Evolutionary conservation across 2,888 invertebrate species (phyloP).

Genomic region (Luperina testacea): DNA sequence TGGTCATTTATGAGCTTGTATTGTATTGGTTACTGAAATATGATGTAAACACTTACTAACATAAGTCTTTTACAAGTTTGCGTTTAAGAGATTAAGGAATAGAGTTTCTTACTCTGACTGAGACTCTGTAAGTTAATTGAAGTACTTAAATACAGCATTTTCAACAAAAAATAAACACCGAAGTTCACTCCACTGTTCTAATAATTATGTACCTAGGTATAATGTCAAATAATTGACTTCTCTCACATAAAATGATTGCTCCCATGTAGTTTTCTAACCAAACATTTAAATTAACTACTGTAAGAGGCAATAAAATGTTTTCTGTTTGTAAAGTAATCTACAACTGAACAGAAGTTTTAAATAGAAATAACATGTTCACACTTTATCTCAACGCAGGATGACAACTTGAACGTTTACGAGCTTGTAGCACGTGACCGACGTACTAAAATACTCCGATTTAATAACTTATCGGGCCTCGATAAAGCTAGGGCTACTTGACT

Average conservation of each 20-base stretch:
- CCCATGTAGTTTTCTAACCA: background rate
- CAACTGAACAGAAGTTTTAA: constrained; percentile 32
- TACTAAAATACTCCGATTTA: constrained; percentile 52
- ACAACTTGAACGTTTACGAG: constrained; percentile 61
- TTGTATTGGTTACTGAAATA: background rate
- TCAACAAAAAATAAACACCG: background rate
- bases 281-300: background rate
- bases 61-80: background rate
- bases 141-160: no score
- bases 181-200: background rate
- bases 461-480: constrained; percentile 33
- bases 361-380: constrained; percentile 50
- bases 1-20: background rate
- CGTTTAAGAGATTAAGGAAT: background rate
- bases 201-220: no score
- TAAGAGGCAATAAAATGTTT: background rate
- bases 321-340: constrained; percentile 19
- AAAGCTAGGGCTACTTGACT: constrained; percentile 35
- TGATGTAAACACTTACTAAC: background rate
- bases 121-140: no score
- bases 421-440: constrained; percentile 49
- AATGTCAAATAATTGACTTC: no score
- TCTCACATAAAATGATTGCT: no score
- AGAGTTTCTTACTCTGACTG: no score
- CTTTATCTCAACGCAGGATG: constrained; percentile 46